A percentile compares a stretch with the other conserved stretches of the same genome.
These are phyloP conservation scores for Trichechus manatus DNA, from an alignment of 2,113 vertebrate genomes.

Conservation along the genomic window DNA sequence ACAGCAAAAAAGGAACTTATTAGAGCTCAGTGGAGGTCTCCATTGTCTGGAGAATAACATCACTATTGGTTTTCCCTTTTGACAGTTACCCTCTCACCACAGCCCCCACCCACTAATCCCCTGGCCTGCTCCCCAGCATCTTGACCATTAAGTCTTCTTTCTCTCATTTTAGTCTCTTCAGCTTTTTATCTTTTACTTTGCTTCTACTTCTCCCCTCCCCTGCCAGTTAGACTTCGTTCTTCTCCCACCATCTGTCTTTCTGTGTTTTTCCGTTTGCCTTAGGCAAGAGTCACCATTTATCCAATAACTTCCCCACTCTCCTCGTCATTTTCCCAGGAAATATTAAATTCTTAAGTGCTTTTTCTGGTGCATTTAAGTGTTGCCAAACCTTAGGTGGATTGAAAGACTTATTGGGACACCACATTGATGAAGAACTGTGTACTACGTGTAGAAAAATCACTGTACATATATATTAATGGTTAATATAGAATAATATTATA, in stretches of 20 bases:
- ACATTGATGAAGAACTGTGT: slow-evolving; percentile 36
- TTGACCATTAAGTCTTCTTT: background rate
- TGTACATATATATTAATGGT: background rate
- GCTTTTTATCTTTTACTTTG: slow-evolving; percentile 46
- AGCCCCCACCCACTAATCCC: background rate
- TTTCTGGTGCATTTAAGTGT: slow-evolving; percentile 37
- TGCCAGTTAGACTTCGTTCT: background rate
- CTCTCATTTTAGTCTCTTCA: slow-evolving; percentile 11
- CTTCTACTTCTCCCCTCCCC: background rate
- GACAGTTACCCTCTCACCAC: background rate
- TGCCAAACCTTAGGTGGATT: background rate
- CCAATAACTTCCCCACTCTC: background rate
- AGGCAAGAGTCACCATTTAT: background rate
- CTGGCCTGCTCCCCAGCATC: background rate
- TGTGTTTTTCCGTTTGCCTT: background rate
- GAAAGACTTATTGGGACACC: background rate
- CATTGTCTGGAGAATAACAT: background rate
- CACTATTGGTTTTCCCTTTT: background rate
- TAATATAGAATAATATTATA: background rate
- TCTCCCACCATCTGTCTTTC: background rate
- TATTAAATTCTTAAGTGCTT: slow-evolving; percentile 20
- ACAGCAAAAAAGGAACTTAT: background rate
- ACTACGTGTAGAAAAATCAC: background rate
- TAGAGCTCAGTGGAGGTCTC: background rate
- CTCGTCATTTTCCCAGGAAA: background rate